Base-by-base conservation (phyloP, 2,113 vertebrate species). In the Rhea americana region DNA sequence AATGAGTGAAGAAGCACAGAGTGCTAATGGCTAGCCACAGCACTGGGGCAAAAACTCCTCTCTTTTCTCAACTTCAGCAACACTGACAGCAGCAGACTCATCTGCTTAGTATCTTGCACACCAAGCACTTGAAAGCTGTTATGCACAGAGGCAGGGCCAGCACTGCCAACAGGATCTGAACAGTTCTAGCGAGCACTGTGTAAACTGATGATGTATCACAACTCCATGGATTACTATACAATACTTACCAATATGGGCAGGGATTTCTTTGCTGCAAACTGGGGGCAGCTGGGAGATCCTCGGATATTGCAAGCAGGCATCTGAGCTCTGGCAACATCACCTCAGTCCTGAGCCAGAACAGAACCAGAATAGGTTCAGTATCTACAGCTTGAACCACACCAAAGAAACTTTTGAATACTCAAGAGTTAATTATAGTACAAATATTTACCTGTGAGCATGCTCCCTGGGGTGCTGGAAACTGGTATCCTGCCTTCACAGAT, bases 291-390 rank as follows among this genome's bases (percentile, higher is more conserved):
- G 43, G 58, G 45, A 62, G 47, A 62, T 85, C 5, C 3, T 56
- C 1, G 4, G 85, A 70, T 91, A n/a, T 55, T 7, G 1, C 2
- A 32, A 0, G 5, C 82, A 90, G 86, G 70, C 63, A 35, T 81
- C 86, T 1, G 56, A 92, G 76, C 50, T 74, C 85, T 0, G 0
- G 55, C 72, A 83, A 17, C 5, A 1, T 30, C 79, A 39, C 2
- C 8, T 80, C 12, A 0, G 47, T n/a, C 89, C 94, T 94, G 67
- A 75, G 43, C 19, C 79, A 65, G 51, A 78, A 85, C 19, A 78
- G 87, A 93, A 93, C 82, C 51, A 86, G 59, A 61, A 77, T 15
- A 92, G 51, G n/a, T 87, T 96, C 79, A 91, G 48, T 65, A 92
- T 35, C 76, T 71, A 56, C 76, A 74, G 75, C 87, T 18, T 4